Evolutionary conservation across 2,888 invertebrate genomes (phyloP).

Genomic region (Odontocolon sp.): DNA sequence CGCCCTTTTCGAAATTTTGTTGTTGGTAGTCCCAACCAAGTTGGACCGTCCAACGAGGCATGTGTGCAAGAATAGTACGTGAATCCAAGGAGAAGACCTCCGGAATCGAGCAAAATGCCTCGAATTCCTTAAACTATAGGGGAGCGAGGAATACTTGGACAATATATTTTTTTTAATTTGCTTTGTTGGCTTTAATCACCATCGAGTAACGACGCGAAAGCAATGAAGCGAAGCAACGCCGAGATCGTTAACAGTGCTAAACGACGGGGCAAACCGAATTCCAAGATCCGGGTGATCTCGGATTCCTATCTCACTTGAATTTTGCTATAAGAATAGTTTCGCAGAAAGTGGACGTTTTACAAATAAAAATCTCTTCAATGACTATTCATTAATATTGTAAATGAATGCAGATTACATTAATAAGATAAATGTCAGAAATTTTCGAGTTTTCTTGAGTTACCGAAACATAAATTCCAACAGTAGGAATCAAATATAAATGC

Average conservation of each 20-base stretch:
- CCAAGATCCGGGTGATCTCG: slow-evolving; percentile 46
- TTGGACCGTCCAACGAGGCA: background rate
- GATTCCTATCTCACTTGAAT: slow-evolving; percentile 33
- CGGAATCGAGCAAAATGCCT: slow-evolving; percentile 25
- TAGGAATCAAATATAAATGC: slow-evolving; percentile 32
- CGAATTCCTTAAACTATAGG: slow-evolving; percentile 15
- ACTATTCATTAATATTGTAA: no score
- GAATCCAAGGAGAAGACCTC: slow-evolving; percentile 25
- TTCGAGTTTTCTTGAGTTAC: no score
- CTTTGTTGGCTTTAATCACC: slow-evolving; percentile 6
- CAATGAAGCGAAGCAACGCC: slow-evolving; percentile 28
- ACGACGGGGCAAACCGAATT: slow-evolving; percentile 42
- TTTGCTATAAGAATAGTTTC: slow-evolving; percentile 4
- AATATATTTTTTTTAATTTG: background rate
- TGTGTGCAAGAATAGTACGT: background rate
- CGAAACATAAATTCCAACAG: no score
- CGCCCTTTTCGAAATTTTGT: slow-evolving; percentile 40
- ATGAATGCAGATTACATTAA: no score
- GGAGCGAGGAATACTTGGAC: background rate
- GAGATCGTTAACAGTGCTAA: slow-evolving; percentile 46
- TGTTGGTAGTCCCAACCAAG: background rate
- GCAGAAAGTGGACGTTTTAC: no score
- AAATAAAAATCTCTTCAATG: no score
- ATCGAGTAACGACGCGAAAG: slow-evolving; percentile 14
- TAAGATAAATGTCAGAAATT: slow-evolving; percentile 7